Conservation (phyloP, 2,113 vertebrate genomes). For the Ammospiza nelsoni region DNA sequence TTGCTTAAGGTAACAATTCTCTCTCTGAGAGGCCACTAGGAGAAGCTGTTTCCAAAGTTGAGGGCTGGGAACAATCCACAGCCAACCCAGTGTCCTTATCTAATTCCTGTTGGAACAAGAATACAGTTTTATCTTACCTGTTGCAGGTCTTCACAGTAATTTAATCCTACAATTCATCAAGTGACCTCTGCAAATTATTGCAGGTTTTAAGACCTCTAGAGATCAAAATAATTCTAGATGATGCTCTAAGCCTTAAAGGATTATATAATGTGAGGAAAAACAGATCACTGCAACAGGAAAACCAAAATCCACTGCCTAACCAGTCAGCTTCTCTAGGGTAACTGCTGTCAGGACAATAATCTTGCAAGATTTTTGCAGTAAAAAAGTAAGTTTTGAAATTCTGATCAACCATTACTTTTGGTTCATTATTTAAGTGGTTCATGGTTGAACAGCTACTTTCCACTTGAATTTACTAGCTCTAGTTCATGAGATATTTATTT, state of each 20-base stretch:
- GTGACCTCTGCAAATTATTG: not conserved
- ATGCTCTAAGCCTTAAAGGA: not conserved
- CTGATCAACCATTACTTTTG: not conserved
- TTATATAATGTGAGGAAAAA: not conserved
- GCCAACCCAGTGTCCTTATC: not conserved
- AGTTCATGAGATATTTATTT: not conserved
- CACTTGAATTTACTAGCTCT: not conserved
- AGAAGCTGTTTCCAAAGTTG: conserved; percentile 53
- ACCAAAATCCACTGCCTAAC: not conserved
- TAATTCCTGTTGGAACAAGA: not conserved
- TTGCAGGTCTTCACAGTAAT: not conserved
- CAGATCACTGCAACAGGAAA: not conserved
- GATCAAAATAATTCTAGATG: not conserved
- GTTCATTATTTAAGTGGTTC: not conserved
- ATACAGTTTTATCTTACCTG: not conserved
- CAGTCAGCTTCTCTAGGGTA: not conserved
- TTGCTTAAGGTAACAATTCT: not conserved
- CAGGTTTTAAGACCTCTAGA: not conserved
- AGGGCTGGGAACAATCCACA: not conserved
- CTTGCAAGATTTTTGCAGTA: not conserved
- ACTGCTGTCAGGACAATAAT: not conserved
- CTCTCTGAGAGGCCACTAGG: conserved; percentile 4
- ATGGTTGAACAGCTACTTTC: not conserved
- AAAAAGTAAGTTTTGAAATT: not conserved
- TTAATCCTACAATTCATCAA: not conserved